These are phyloP conservation scores for Oostethus manadensis DNA, from an alignment of 2,113 vertebrate species.

Conservation along the genomic window DNA sequence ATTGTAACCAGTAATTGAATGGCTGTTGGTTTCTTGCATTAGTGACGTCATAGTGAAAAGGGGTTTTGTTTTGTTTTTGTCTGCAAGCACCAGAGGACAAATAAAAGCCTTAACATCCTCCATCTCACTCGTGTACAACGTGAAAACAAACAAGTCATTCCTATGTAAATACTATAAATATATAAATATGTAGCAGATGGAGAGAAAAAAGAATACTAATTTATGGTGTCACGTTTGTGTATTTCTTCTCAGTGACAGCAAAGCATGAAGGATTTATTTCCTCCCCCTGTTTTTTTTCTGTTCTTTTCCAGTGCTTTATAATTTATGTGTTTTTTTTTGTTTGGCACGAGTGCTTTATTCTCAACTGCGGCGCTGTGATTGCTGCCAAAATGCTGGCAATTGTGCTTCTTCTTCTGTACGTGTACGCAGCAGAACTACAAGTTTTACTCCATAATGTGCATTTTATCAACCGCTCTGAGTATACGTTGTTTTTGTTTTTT, in stretches of 20 bases:
- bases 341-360: constrained; percentile 63
- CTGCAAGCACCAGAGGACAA: constrained; percentile 48
- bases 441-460: constrained; percentile 60
- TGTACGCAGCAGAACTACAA: constrained; percentile 40
- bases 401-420: constrained; percentile 63
- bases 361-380: constrained; percentile 63
- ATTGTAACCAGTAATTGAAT: too few relatives aligned
- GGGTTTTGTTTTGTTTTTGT: neutral
- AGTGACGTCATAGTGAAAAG: too few relatives aligned
- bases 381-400: constrained; percentile 61
- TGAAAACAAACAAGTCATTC: constrained; percentile 21
- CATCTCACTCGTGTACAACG: constrained; percentile 33
- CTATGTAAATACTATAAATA: constrained; percentile 77
- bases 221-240: constrained; percentile 73
- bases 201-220: constrained; percentile 55
- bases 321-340: constrained; percentile 50
- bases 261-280: constrained; percentile 73
- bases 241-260: constrained; percentile 62
- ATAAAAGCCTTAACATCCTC: constrained; percentile 71
- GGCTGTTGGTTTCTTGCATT: too few relatives aligned
- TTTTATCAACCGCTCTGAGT: constrained; percentile 61
- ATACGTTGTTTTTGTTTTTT: constrained; percentile 30
- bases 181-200: constrained; percentile 73
- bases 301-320: constrained; percentile 70
- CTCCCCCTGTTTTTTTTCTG: constrained; percentile 19